These are phyloP conservation scores for Epinephelus fuscoguttatus DNA, from an alignment of 2,113 vertebrate genomes.

Conservation along the genomic window DNA sequence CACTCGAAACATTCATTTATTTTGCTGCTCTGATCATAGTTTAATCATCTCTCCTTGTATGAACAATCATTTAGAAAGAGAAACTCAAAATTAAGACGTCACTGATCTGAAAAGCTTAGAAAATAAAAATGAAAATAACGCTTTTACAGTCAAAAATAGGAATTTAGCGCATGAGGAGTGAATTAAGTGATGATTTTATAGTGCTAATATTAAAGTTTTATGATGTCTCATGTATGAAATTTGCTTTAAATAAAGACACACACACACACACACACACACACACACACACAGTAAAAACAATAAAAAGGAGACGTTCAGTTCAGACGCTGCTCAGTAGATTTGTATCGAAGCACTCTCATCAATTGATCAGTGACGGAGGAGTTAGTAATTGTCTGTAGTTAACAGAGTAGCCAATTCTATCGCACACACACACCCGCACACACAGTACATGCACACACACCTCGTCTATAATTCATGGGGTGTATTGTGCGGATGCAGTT, in stretches of 20 bases:
- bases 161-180: too few relatives aligned
- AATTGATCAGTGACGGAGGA: constrained; percentile 72
- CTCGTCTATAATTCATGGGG: constrained; percentile 96
- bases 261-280: constrained; percentile 14
- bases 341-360: constrained; percentile 61
- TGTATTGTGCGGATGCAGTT: constrained; percentile 91
- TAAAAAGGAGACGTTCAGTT: constrained; percentile 14
- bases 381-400: constrained; percentile 66
- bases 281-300: not conserved
- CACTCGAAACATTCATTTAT: too few relatives aligned
- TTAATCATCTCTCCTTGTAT: too few relatives aligned
- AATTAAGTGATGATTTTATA: too few relatives aligned
- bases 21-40: not conserved
- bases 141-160: too few relatives aligned
- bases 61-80: too few relatives aligned
- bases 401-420: constrained; percentile 53
- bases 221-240: too few relatives aligned
- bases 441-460: constrained; percentile 49
- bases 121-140: too few relatives aligned
- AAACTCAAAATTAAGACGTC: too few relatives aligned
- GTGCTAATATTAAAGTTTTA: too few relatives aligned
- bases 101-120: not conserved
- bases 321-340: constrained; percentile 54
- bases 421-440: constrained; percentile 32
- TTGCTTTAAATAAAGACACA: not conserved